A percentile compares a stretch with the other conserved stretches of the same genome.
Conservation (phyloP, 2,797 vertebrate genomes). For the Balearica regulorum region DNA sequence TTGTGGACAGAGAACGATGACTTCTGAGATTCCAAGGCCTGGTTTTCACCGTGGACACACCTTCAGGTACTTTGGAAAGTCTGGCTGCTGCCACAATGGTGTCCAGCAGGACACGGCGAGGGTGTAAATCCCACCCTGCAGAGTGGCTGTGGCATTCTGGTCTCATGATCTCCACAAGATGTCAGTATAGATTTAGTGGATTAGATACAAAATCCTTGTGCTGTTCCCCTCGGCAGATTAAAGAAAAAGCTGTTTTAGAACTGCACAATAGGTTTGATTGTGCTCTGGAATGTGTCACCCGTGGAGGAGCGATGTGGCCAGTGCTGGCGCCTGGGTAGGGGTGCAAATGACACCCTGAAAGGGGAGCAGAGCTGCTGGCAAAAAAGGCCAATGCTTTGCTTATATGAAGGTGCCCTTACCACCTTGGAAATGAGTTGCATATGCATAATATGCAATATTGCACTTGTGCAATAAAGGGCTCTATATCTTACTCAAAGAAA, state of each 20-base stretch:
- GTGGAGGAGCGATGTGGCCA: rapidly evolving
- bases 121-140: background rate
- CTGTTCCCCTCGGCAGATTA: background rate
- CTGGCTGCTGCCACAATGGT: rapidly evolving
- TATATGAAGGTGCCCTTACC: no score
- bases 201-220: background rate
- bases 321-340: rapidly evolving
- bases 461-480: background rate
- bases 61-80: background rate
- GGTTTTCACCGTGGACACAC: background rate
- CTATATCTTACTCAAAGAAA: background rate
- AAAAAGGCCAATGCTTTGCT: background rate
- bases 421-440: background rate
- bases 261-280: slow-evolving; percentile 45
- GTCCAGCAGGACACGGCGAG: background rate
- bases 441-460: background rate
- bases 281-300: background rate
- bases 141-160: background rate
- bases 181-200: slow-evolving; percentile 64
- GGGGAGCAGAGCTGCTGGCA: background rate
- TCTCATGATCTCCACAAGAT: slow-evolving; percentile 61
- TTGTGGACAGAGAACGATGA: background rate
- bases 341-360: background rate
- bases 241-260: background rate
- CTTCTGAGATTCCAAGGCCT: background rate